Base-by-base conservation (phyloP, 2,888 invertebrate species). In the Argyresthia goedartella region DNA sequence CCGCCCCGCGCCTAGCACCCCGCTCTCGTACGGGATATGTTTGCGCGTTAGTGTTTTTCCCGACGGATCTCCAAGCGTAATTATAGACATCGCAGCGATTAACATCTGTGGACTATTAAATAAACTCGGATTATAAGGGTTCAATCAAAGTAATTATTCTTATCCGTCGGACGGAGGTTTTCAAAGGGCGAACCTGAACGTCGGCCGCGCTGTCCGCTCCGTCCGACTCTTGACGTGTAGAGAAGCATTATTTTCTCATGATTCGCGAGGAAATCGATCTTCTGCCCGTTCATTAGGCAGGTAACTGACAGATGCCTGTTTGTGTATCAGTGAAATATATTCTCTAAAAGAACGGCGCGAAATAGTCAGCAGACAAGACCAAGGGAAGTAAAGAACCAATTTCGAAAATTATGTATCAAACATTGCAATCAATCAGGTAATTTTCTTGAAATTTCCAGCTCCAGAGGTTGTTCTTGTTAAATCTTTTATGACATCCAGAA, bases 121-220 rank as follows among this genome's bases (percentile, higher is more conserved):
- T 82, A 79, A 82, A 81, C 71, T 76, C 72, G 65, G 77, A 78
- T 79, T 81, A 82, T 81, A 84, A 79, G 80, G 82, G 80, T 82
- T 85, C 85, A 82, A 84, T 82, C 81, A 80, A 81, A 81, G 84
- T 85, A 86, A 86, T 86, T 85, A 85, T 85, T 85, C 81, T 81
- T 85, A 85, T 85, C 85, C 84, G 85, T 81, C 84, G 81, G 85
- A 76, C 84, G 81, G 85, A 76, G 74, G 80, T 69, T 78, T 76
- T 80, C 80, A 81, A 80, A 81, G 80, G 71, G 71, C 68, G 67
- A 68, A 73, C 25, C 6, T 25, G 25, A 25, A 25, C 25, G 25
- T 25, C 25, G 25, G 25, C 25, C 25, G 25, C 25, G 25, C 25
- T 25, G 25, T 25, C 25, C 25, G 53, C 51, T 35, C 44, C 1